These are phyloP conservation scores for Ptilodon capucinus DNA, from an alignment of 2,888 invertebrate genomes.

Conservation along the genomic window DNA sequence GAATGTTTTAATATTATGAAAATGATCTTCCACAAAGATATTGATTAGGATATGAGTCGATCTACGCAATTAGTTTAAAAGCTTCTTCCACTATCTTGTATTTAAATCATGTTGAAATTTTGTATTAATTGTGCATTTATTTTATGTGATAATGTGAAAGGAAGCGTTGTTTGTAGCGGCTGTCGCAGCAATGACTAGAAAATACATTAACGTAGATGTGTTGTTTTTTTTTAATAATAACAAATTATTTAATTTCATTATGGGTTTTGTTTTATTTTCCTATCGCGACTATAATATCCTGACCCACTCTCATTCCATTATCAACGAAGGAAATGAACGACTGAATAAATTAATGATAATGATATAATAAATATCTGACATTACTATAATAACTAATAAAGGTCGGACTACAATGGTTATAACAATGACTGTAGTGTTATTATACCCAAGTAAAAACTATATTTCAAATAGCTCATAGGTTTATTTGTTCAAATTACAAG, in stretches of 20 bases:
- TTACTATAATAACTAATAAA: too few relatives aligned
- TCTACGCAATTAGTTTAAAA: slow-evolving; percentile 20
- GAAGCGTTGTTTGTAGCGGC: slow-evolving; percentile 27
- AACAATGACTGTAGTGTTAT: too few relatives aligned
- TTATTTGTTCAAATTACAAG: too few relatives aligned
- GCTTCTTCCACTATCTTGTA: slow-evolving; percentile 29
- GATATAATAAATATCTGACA: too few relatives aligned
- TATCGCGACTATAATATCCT: background rate
- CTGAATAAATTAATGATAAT: too few relatives aligned
- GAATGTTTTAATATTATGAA: slow-evolving; percentile 6
- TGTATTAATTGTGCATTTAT: slow-evolving; percentile 48
- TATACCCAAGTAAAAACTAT: too few relatives aligned
- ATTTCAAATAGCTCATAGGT: too few relatives aligned
- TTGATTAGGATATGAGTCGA: slow-evolving; percentile 16
- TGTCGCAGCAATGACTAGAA: slow-evolving; percentile 72
- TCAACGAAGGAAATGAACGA: too few relatives aligned
- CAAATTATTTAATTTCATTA: slow-evolving; percentile 77
- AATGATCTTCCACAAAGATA: slow-evolving; percentile 15
- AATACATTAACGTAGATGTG: slow-evolving; percentile 75
- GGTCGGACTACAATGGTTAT: too few relatives aligned
- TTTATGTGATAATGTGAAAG: slow-evolving; percentile 49
- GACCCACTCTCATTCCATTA: too few relatives aligned
- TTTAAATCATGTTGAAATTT: slow-evolving; percentile 27
- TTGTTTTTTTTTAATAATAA: slow-evolving; percentile 80
- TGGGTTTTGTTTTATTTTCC: slow-evolving; percentile 65